A percentile compares a stretch with the other conserved stretches of the same genome.
Evolutionary conservation across 2,113 vertebrate species (phyloP).

Genomic region (Eudyptes chrysolophus): DNA sequence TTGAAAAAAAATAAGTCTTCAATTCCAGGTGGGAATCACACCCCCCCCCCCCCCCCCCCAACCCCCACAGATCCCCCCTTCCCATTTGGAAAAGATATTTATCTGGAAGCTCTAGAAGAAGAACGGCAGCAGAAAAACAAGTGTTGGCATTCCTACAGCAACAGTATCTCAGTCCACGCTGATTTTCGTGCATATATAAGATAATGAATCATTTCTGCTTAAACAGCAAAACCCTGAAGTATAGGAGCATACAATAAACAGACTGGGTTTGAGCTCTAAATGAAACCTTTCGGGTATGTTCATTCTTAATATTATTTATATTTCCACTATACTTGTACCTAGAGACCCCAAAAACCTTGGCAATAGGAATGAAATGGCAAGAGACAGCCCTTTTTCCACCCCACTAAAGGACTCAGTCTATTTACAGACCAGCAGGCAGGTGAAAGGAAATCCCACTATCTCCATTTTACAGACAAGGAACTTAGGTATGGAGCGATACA

Average conservation of each 20-base stretch:
- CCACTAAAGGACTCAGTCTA: neutral
- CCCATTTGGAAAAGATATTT: neutral
- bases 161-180: neutral
- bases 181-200: neutral
- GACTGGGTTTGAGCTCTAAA: neutral
- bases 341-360: neutral
- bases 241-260: neutral
- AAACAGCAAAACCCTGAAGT: neutral
- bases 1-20: constrained; percentile 9
- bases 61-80: neutral
- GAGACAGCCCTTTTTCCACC: neutral
- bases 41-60: neutral
- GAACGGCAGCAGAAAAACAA: neutral
- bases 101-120: neutral
- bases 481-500: neutral
- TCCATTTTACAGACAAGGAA: neutral
- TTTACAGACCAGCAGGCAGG: neutral
- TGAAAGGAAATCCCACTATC: neutral
- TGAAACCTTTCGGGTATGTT: neutral
- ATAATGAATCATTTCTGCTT: neutral
- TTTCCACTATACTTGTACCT: neutral
- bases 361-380: neutral
- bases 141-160: neutral
- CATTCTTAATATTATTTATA: neutral
- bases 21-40: constrained; percentile 17